These are phyloP conservation scores for Turdus rufiventris DNA, from an alignment of 2,113 vertebrate genomes.

Conservation along the genomic window DNA sequence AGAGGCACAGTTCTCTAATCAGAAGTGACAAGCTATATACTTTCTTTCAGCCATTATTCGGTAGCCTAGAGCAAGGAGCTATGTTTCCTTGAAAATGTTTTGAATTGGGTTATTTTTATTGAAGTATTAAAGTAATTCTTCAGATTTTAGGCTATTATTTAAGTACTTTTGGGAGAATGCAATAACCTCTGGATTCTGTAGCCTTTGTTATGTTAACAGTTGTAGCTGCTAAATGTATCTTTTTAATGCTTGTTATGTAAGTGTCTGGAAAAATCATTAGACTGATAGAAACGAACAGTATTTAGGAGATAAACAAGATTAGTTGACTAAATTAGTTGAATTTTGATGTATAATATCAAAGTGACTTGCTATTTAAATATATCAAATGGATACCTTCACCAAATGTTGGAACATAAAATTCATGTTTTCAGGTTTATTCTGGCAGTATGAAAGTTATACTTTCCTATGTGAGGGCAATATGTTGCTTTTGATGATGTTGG, in stretches of 20 bases:
- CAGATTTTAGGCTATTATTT: slow-evolving; percentile 97
- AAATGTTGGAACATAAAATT: neutral
- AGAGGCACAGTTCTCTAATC: slow-evolving; percentile 93
- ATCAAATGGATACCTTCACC: neutral
- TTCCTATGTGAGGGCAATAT: neutral
- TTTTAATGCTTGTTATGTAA: slow-evolving; percentile 73
- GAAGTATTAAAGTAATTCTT: slow-evolving; percentile 99
- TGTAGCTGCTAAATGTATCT: slow-evolving; percentile 67
- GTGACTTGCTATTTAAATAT: slow-evolving; percentile 19
- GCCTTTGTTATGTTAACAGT: slow-evolving; percentile 76
- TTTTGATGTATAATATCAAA: slow-evolving; percentile 40
- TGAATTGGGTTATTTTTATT: slow-evolving; percentile 99
- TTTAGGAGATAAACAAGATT: slow-evolving; percentile 74
- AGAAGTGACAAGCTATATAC: slow-evolving; percentile 97
- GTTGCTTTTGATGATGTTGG: neutral
- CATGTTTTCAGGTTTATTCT: neutral
- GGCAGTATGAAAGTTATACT: neutral
- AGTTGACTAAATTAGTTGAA: slow-evolving; percentile 62
- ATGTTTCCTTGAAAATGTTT: slow-evolving; percentile 94
- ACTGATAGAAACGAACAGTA: slow-evolving; percentile 55
- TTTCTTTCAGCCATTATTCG: slow-evolving; percentile 93
- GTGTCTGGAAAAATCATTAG: slow-evolving; percentile 54
- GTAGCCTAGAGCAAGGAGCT: slow-evolving; percentile 90
- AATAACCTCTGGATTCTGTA: slow-evolving; percentile 78
- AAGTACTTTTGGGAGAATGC: slow-evolving; percentile 85